phyloP scores from a whole-genome alignment of 2,797 vertebrate genomes.

The Zenarchopterus dispar region DNA sequence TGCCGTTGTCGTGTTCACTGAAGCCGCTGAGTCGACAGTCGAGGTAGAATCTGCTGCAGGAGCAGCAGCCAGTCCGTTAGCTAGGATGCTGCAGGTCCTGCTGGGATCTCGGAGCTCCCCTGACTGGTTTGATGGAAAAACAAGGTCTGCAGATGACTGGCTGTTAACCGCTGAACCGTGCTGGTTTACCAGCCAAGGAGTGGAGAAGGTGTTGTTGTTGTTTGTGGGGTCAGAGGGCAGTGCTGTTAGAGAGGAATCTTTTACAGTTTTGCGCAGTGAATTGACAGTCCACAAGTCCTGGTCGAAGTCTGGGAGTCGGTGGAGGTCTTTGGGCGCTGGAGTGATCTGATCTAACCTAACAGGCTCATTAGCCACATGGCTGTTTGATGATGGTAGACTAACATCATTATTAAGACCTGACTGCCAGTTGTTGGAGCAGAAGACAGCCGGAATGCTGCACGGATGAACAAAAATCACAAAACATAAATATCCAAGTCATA shows the following conservation, averaged over 20 bases:
- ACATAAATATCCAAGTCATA: background rate
- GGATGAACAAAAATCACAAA: constrained; percentile 22
- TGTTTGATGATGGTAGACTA: constrained; percentile 32
- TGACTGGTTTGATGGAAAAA: constrained; percentile 1
- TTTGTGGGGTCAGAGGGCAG: constrained; percentile 26
- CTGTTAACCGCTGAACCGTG: background rate
- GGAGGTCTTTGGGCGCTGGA: constrained; percentile 14
- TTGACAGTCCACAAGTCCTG: constrained; percentile 56
- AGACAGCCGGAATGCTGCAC: constrained; percentile 88
- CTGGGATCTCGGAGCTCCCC: constrained; percentile 6
- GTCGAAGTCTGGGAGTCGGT: constrained; percentile 62
- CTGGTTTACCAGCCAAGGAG: background rate
- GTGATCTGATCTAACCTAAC: constrained; percentile 31
- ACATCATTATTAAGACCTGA: constrained; percentile 68
- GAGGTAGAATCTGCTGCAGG: background rate
- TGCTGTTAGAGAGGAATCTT: constrained; percentile 8
- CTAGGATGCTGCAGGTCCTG: background rate
- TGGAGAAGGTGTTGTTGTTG: constrained; percentile 52
- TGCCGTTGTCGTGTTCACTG: background rate
- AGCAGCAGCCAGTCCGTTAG: background rate
- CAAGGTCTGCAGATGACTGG: background rate
- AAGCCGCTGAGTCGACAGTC: background rate
- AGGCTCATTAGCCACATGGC: constrained; percentile 27
- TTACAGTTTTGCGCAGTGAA: background rate
- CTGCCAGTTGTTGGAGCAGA: constrained; percentile 91